Evolutionary conservation across 1,140 invertebrate species (phyloP).

Genomic region (Calliphora vicina): DNA sequence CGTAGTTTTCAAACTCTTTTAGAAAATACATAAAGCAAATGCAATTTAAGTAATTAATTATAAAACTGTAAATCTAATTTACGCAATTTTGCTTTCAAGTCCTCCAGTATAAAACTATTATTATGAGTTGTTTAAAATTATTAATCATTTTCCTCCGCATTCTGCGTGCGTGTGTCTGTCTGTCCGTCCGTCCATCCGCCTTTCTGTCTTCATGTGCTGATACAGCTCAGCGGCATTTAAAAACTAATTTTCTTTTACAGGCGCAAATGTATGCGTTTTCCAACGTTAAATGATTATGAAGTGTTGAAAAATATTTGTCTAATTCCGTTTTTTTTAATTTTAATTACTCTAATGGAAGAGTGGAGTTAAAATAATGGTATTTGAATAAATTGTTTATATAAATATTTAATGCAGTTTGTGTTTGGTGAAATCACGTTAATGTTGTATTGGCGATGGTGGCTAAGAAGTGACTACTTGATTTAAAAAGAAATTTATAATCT

Average conservation of each 20-base stretch:
- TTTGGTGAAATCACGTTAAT: background rate
- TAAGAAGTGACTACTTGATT: too few relatives aligned
- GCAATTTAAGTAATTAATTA: too few relatives aligned
- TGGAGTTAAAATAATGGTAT: background rate
- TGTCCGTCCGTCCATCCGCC: background rate
- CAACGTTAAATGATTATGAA: background rate
- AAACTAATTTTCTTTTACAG: background rate
- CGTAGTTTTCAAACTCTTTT: too few relatives aligned
- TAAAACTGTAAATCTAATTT: background rate
- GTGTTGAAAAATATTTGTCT: conserved; percentile 10
- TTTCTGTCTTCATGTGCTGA: too few relatives aligned
- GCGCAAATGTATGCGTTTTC: background rate
- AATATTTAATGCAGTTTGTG: background rate
- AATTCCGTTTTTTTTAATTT: background rate
- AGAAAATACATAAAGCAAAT: too few relatives aligned
- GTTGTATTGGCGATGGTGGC: too few relatives aligned
- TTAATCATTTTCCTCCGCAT: background rate
- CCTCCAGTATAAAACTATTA: too few relatives aligned
- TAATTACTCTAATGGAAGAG: background rate
- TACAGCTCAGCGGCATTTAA: background rate
- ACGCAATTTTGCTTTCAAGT: background rate
- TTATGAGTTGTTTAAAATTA: too few relatives aligned
- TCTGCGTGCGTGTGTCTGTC: background rate
- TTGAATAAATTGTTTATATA: background rate
- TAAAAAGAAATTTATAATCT: too few relatives aligned